Percentiles rank a stretch among this genome's conserved stretches.
Conservation (phyloP, 2,888 invertebrate genomes). For the Galerucella pusilla region DNA sequence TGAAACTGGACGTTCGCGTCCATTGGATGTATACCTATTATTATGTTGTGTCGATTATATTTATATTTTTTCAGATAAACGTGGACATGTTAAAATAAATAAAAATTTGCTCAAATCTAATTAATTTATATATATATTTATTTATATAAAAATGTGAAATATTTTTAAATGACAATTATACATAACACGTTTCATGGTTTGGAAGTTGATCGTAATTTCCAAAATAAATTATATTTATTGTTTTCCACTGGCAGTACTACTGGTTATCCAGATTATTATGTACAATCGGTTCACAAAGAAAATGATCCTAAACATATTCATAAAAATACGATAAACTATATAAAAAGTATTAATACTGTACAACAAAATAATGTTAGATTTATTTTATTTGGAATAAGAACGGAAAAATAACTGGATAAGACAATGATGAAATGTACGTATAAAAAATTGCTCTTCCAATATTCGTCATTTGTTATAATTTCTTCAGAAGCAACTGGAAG, state of each 20-base stretch:
- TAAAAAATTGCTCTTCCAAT: too few relatives aligned
- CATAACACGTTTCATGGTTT: neutral
- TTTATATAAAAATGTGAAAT: slow-evolving; percentile 15
- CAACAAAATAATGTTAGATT: slow-evolving; percentile 22
- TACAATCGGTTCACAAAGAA: slow-evolving; percentile 15
- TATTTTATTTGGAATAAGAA: neutral
- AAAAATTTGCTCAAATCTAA: neutral
- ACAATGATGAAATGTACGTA: neutral
- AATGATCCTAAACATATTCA: slow-evolving; percentile 18
- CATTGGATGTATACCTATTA: too few relatives aligned
- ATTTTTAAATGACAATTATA: neutral
- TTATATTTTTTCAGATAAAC: too few relatives aligned
- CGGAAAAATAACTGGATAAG: neutral
- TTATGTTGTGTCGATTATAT: too few relatives aligned
- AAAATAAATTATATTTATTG: slow-evolving; percentile 30
- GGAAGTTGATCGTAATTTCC: slow-evolving; percentile 22
- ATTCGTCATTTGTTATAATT: too few relatives aligned
- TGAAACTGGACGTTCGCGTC: too few relatives aligned
- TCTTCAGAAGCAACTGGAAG: too few relatives aligned
- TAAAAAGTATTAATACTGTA: slow-evolving; percentile 42
- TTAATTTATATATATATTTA: slow-evolving; percentile 22
- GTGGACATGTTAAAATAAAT: neutral
- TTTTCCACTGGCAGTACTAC: slow-evolving; percentile 37
- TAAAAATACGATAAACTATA: slow-evolving; percentile 33
- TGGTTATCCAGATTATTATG: slow-evolving; percentile 44